phyloP scores from a whole-genome alignment of 2,797 vertebrate species.

The Myripristis murdjan region DNA sequence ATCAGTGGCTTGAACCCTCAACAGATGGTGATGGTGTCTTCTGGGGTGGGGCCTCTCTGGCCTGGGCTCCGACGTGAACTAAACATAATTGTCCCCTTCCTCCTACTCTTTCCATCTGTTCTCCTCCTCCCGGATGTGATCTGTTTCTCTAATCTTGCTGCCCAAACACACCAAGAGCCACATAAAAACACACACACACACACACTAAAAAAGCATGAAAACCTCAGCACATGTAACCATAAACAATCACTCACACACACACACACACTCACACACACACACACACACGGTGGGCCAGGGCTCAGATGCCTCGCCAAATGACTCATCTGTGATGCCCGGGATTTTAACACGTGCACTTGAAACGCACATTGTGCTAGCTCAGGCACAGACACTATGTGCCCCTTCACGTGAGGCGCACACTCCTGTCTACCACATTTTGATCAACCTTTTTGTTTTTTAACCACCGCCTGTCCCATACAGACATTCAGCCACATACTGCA shows the following conservation, averaged over 20 bases:
- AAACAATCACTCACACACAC: background rate
- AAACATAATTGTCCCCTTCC: conserved; percentile 74
- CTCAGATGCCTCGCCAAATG: conserved; percentile 24
- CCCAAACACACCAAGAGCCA: conserved; percentile 59
- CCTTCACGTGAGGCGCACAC: conserved; percentile 19
- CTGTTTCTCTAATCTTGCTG: conserved; percentile 68
- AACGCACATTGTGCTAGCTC: conserved; percentile 31
- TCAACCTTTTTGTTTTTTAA: conserved; percentile 19
- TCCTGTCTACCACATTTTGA: conserved; percentile 14
- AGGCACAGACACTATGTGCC: conserved; percentile 1
- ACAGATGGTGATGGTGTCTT: conserved; percentile 55
- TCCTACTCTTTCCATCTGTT: conserved; percentile 65
- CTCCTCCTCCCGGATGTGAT: conserved; percentile 55
- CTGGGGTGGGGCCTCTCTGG: conserved; percentile 46
- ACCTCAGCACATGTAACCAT: conserved; percentile 28
- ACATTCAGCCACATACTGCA: background rate
- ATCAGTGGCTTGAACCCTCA: conserved; percentile 20
- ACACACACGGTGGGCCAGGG: conserved; percentile 6
- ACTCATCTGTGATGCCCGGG: conserved; percentile 32
- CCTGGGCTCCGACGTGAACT: conserved; percentile 44
- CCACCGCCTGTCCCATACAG: background rate
- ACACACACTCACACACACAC: conserved; percentile 23
- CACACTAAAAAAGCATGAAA: conserved; percentile 30
- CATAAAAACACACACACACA: conserved; percentile 32
- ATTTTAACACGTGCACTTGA: conserved; percentile 30